Base-by-base conservation (phyloP, 2,113 vertebrate genomes). In the Mungos mungo region DNA sequence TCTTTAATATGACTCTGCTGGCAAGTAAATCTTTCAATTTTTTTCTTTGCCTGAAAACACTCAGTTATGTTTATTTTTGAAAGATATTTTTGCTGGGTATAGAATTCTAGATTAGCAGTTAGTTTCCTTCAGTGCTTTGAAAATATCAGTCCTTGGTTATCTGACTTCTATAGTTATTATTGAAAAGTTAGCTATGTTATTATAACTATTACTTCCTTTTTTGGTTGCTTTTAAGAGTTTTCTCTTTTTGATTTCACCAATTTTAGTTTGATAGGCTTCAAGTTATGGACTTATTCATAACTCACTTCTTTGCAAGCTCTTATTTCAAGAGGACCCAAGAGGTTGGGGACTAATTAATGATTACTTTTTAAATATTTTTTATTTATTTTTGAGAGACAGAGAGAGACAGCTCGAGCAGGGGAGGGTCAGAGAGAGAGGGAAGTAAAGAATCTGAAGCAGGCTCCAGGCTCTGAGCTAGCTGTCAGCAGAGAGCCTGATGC, bases 71-170 rank as follows among this genome's bases (percentile, higher is more conserved):
- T 97, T 10, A 35, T 54, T 79, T 95, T 95, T 79, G 31, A 92
- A 96, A 21, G 47, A 12, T 87, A 74, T 84, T 97, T 98, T 96
- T 97, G 63, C 54, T 97, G 15, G 38, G 79, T 90, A 77, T 94
- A 87, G 90, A 93, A 96, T 90, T 96, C 38, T 92, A 90, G 27
- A 54, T 97, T 47, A 80, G 29, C 10, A 93, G 21, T 93, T 85
- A 33, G 80, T 89, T 95, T 88, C 15, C 57, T 83, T 76, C 11
- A 80, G 23, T 25, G 89, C 57, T 80, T 89, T 45, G 33, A 88
- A 96, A 83, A 57, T 93, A 21, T 47, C 18, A 69, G 47, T 63
- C 2, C 6, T 3, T 74, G 4, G 29, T 65, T 5, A 47, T 72
- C 60, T 95, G 74, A 14, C 35, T 90, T 96, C 31, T 90, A 4